Percentiles rank a stretch among this genome's conserved stretches.
Evolutionary conservation across 2,113 vertebrate species (phyloP).

Genomic region (Alethe diademata): DNA sequence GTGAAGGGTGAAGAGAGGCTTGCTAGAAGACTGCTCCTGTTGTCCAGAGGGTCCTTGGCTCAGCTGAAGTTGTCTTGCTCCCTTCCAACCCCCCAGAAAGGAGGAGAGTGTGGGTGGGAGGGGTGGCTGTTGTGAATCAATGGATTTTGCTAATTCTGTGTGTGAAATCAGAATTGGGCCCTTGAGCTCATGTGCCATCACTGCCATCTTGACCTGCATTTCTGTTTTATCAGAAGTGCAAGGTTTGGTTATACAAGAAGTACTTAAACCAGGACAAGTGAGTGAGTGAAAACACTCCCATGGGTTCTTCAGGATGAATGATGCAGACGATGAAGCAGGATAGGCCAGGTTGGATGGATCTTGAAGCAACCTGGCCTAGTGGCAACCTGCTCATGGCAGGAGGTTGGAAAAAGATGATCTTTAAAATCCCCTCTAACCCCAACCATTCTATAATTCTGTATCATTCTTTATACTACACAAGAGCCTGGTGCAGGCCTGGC

Average conservation of each 20-base stretch:
- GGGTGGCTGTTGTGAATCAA: rapidly evolving
- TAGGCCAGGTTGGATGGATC: not conserved
- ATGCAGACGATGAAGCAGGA: not conserved
- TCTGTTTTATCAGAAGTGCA: not conserved
- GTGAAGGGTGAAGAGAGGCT: not conserved
- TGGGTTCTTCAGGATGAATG: not conserved
- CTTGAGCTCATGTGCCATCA: not conserved
- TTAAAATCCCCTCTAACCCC: not conserved
- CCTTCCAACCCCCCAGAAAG: rapidly evolving
- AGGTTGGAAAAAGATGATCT: not conserved
- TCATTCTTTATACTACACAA: rapidly evolving
- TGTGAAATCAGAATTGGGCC: not conserved
- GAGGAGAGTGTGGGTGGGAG: not conserved
- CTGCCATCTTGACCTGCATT: not conserved
- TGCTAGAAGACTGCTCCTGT: not conserved
- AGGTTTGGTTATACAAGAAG: not conserved
- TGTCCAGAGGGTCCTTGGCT: not conserved
- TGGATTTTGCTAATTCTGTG: not conserved
- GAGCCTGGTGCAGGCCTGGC: not conserved
- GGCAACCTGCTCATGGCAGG: not conserved
- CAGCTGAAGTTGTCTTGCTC: not conserved
- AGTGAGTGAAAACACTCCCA: not conserved
- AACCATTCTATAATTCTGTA: not conserved
- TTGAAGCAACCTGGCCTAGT: not conserved
- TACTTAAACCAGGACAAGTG: not conserved